Conservation (phyloP, 2,888 invertebrate species). For the Cryptocephalus moraei region DNA sequence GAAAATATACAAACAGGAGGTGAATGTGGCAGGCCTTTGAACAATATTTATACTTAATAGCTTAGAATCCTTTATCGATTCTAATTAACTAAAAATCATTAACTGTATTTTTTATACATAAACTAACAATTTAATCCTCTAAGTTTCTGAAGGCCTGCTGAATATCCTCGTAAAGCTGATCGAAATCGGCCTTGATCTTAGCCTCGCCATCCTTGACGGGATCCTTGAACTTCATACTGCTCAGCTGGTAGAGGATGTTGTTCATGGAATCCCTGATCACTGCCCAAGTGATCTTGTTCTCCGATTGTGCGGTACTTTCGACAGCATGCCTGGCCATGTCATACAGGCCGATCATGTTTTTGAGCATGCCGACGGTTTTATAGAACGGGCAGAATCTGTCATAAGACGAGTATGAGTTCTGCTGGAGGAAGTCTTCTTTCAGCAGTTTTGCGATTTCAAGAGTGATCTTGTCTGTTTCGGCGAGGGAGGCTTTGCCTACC, state of each 20-base stretch:
- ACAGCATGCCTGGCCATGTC: constrained; percentile 97
- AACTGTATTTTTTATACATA: neutral
- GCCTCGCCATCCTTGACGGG: constrained; percentile 97
- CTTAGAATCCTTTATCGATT: too few species aligned
- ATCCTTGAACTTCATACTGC: constrained; percentile 99
- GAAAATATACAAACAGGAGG: too few species aligned
- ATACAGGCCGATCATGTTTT: constrained; percentile 96
- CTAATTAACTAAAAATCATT: too few species aligned
- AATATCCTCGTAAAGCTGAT: constrained; percentile 94
- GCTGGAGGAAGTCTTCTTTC: constrained; percentile 99
- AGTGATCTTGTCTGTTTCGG: constrained; percentile 98
- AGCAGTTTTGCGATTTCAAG: constrained; percentile 96
- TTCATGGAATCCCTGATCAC: constrained; percentile 96
- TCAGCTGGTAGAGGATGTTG: constrained; percentile 91
- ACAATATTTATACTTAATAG: too few species aligned
- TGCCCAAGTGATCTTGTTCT: constrained; percentile 98
- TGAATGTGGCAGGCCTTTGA: too few species aligned
- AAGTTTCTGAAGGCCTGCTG: constrained; percentile 96
- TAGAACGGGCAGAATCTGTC: constrained; percentile 99
- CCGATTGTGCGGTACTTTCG: constrained; percentile 95
- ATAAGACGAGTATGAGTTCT: constrained; percentile 94
- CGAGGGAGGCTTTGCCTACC: constrained; percentile 97
- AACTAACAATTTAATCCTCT: constrained; percentile 32
- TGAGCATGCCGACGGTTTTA: constrained; percentile 98
- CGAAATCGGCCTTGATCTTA: constrained; percentile 94